Base-by-base conservation (phyloP, 2,888 invertebrate genomes). In the Apocheima hispidaria region DNA sequence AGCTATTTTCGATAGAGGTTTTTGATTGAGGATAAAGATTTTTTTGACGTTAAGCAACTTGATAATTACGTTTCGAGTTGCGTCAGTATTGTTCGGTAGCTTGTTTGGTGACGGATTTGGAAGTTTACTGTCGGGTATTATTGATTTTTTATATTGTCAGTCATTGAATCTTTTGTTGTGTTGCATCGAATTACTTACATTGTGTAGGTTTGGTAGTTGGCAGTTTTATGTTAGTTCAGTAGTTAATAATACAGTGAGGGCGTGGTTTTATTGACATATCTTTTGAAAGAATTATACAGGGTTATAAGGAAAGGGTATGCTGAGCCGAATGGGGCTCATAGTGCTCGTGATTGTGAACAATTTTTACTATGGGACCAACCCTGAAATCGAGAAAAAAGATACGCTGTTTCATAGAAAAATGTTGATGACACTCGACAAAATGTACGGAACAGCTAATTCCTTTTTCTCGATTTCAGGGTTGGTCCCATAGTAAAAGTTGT, bases 11-110 rank as follows among this genome's bases (percentile, higher is more conserved):
- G 59, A 26, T n/a, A 4, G 16, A 18, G 21, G 18, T 14, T 41
- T 35, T 10, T 26, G 38, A 18, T 23, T 46, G 46, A 46, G 20
- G 18, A 6, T 41, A 30, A 33, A 40, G 43, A 35, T 62, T 68
- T 68, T 68, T 70, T 67, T 56, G 60, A 54, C 58, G 53, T 68
- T 70, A 61, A 54, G 63, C 66, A 66, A 70, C 65, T 66, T 46
- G 57, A 58, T 70, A 68, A 68, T 68, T 70, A 63, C 51, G 64
- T 63, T 70, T 65, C 56, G 61, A 63, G 66, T 65, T 57, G 57
- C 65, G 44, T 50, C 40, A 61, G 60, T 62, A 54, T 65, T 48
- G 61, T 65, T 50, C 55, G 60, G 68, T 61, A 63, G 66, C 65
- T 59, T 49, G 60, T 51, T 48, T 28, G 44, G 60, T 64, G 57